phyloP scores from a whole-genome alignment of 2,113 vertebrate species.

The Morphnarchus princeps region DNA sequence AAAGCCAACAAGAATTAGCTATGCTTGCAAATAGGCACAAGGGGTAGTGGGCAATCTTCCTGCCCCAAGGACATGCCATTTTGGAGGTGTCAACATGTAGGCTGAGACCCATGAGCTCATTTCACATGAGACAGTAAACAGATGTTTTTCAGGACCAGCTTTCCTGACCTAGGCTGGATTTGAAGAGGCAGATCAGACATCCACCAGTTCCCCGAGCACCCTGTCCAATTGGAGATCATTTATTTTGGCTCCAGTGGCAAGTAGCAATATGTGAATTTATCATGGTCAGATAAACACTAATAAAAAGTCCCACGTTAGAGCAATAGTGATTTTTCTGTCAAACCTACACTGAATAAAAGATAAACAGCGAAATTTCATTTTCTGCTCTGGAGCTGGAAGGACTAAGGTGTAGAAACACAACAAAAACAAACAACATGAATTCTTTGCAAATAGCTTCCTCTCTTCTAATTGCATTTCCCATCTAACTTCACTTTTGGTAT shows the following conservation, averaged over 20 bases:
- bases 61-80: not conserved
- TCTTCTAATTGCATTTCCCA: conserved; percentile 38
- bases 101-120: not conserved
- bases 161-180: not conserved
- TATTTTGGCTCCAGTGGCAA: not conserved
- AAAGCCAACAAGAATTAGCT: not conserved
- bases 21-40: not conserved
- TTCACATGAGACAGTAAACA: not conserved
- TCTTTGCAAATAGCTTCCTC: conserved; percentile 27
- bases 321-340: conserved; percentile 26
- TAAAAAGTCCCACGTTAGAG: not conserved
- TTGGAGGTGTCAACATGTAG: not conserved
- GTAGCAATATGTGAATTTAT: not conserved
- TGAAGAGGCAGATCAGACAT: not conserved
- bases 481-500: not conserved
- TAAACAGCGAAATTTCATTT: conserved; percentile 28
- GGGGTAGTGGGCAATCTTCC: not conserved
- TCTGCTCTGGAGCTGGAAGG: not conserved
- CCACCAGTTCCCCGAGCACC: not conserved
- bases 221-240: not conserved
- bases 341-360: not conserved
- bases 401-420: not conserved
- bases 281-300: conserved; percentile 30
- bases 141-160: not conserved
- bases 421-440: not conserved